Percentiles rank a stretch among this genome's conserved stretches.
phyloP scores from a whole-genome alignment of 2,888 invertebrate genomes.

The Sialis lutaria region DNA sequence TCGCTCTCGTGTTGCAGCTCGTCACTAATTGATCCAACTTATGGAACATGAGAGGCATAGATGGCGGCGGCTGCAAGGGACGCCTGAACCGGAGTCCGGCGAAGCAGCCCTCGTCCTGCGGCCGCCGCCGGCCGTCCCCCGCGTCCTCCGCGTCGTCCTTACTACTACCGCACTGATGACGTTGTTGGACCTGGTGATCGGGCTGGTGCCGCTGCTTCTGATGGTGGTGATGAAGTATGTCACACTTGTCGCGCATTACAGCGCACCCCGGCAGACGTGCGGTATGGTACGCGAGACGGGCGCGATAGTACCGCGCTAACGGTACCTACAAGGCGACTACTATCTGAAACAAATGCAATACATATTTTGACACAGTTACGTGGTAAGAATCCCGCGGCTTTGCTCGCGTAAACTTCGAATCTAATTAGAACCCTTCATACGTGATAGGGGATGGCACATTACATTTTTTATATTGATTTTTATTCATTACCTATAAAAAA shows the following conservation, averaged over 20 bases:
- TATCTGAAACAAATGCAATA: too few species aligned
- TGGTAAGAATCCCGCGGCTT: too few species aligned
- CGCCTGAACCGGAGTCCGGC: conserved; percentile 17
- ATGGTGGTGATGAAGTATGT: conserved; percentile 12
- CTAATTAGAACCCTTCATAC: too few species aligned
- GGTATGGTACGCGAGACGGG: conserved; percentile 7
- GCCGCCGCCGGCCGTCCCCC: background rate
- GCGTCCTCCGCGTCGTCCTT: conserved; percentile 14
- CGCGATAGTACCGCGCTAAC: too few species aligned
- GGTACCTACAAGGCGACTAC: too few species aligned
- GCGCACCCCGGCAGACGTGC: conserved; percentile 18
- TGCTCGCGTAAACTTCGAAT: too few species aligned
- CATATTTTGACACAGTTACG: too few species aligned
- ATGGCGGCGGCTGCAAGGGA: conserved; percentile 3
- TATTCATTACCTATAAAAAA: too few species aligned
- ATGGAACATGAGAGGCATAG: conserved; percentile 2
- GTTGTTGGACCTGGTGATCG: conserved; percentile 30
- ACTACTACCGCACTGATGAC: conserved; percentile 27
- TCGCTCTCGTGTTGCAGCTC: conserved; percentile 22
- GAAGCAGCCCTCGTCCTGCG: background rate
- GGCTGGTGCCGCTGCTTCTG: conserved; percentile 30
- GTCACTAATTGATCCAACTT: conserved; percentile 5
- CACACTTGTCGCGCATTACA: conserved; percentile 31
- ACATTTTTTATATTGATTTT: too few species aligned
- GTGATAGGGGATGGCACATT: too few species aligned